Percentiles rank a stretch among this genome's conserved stretches.
Conservation (phyloP, 1,140 invertebrate species). For the Melanaphis sacchari region DNA sequence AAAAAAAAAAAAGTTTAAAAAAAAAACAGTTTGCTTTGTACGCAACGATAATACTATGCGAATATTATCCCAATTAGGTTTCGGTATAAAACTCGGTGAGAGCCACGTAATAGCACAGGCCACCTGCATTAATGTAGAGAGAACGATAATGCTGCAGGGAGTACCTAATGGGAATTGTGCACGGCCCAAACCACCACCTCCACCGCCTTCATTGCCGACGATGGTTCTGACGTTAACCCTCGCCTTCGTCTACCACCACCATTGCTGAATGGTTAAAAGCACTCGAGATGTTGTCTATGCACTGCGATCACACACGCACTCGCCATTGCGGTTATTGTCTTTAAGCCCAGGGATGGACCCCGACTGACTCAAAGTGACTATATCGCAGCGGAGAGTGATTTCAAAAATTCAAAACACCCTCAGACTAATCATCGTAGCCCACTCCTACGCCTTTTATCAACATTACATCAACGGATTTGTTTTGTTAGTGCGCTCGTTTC, state of each 20-base stretch:
- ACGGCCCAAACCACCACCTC: not conserved
- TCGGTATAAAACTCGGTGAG: not conserved
- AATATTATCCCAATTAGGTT: slow-evolving; percentile 33
- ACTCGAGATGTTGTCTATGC: not conserved
- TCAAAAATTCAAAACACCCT: not conserved
- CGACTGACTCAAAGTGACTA: not conserved
- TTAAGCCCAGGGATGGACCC: not conserved
- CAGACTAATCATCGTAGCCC: not conserved
- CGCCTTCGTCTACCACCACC: not conserved
- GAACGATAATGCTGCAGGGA: not conserved
- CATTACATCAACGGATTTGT: not conserved
- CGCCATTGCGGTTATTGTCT: not conserved
- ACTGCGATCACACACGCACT: not conserved
- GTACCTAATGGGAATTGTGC: slow-evolving; percentile 12
- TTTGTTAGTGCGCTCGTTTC: not conserved
- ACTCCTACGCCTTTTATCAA: no score
- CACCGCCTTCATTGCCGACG: not conserved
- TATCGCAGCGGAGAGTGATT: not conserved
- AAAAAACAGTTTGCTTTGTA: not conserved
- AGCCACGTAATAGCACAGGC: not conserved
- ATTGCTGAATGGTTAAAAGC: not conserved
- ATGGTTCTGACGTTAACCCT: not conserved
- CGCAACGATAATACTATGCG: slow-evolving; percentile 33
- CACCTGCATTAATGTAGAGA: slow-evolving; percentile 31
- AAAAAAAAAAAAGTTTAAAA: not conserved